Evolutionary conservation across 2,888 invertebrate species (phyloP).

Genomic region (Papilio protenor): DNA sequence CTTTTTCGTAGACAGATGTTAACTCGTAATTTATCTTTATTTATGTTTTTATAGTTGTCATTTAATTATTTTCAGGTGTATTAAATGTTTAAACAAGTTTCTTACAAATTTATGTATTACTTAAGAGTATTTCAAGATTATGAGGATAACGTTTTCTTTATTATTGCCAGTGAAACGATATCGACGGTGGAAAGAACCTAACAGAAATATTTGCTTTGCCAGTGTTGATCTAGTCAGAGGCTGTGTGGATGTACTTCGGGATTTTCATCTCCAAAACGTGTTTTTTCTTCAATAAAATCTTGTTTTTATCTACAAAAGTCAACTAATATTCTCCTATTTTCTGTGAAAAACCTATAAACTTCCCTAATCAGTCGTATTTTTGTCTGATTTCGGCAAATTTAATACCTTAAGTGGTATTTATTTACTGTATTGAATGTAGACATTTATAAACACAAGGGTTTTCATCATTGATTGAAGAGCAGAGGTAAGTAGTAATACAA

Average conservation of each 20-base stretch:
- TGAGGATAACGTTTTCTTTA: not conserved
- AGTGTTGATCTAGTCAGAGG: conserved; percentile 22
- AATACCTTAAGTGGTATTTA: not conserved
- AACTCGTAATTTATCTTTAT: conserved; percentile 5
- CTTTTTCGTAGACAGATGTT: conserved; percentile 53
- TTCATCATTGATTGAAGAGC: not conserved
- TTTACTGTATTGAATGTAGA: conserved; percentile 16
- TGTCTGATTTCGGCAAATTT: not conserved
- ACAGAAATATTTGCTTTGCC: conserved; percentile 5
- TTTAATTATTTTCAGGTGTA: not conserved
- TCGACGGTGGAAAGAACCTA: conserved; percentile 2
- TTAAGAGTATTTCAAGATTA: not conserved
- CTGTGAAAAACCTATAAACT: not conserved
- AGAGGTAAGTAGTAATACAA: not conserved
- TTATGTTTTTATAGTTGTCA: not conserved
- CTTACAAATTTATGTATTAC: not conserved
- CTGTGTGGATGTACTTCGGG: conserved; percentile 7
- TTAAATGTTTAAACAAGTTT: not conserved
- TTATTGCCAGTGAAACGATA: not conserved
- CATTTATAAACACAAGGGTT: conserved; percentile 14
- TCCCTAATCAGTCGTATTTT: not conserved
- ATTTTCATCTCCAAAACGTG: conserved; percentile 10
- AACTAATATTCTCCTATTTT: not conserved
- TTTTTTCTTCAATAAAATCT: conserved; percentile 21
- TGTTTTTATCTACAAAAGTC: conserved; percentile 21